phyloP scores from a whole-genome alignment of 2,797 vertebrate genomes.

The Salarias fasciatus region DNA sequence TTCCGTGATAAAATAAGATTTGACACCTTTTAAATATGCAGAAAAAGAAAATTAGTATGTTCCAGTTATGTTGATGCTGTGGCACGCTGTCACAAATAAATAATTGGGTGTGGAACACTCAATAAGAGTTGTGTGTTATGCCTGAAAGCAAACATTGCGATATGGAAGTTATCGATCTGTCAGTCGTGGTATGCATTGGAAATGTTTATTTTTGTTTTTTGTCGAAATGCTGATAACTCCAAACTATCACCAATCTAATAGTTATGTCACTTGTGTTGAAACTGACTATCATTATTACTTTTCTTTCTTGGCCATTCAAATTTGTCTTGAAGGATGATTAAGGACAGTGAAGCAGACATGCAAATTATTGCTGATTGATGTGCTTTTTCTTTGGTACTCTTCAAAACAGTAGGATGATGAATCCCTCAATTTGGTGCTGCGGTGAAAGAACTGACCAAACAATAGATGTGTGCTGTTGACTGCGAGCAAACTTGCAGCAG shows the following conservation, averaged over 20 bases:
- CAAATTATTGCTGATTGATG: background rate
- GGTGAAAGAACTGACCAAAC: slow-evolving; percentile 4
- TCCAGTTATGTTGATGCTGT: no score
- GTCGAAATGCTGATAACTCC: no score
- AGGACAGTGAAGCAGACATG: background rate
- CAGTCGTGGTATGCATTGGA: no score
- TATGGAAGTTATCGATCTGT: no score
- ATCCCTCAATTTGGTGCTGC: slow-evolving; percentile 3
- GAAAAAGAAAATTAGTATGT: background rate
- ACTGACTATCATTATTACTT: background rate
- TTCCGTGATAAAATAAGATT: no score
- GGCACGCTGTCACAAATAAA: no score
- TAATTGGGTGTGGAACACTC: no score
- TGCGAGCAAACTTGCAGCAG: slow-evolving; percentile 7
- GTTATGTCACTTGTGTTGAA: no score
- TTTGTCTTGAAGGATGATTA: slow-evolving; percentile 1
- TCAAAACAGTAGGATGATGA: background rate
- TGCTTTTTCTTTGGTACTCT: background rate
- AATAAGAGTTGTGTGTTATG: no score
- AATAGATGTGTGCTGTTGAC: slow-evolving; percentile 19
- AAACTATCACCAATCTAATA: no score
- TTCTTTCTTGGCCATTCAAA: background rate
- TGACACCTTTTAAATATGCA: background rate
- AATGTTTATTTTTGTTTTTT: no score
- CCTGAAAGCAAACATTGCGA: no score